phyloP scores from a whole-genome alignment of 2,888 invertebrate genomes.

The Caradrina kadenii region DNA sequence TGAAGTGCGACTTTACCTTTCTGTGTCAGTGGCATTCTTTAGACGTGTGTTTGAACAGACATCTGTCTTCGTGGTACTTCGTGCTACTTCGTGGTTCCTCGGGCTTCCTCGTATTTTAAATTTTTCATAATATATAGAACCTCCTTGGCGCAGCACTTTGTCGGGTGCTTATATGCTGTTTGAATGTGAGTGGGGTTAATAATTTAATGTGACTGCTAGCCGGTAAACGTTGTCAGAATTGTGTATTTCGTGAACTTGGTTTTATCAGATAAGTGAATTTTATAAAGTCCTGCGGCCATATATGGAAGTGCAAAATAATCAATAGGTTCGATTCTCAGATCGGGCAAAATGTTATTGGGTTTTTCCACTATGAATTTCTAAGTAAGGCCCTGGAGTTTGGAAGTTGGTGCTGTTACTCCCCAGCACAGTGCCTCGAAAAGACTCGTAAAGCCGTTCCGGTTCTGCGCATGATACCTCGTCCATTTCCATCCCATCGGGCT shows the following conservation, averaged over 20 bases:
- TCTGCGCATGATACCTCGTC: no score
- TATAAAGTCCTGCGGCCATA: not conserved
- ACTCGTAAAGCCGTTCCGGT: no score
- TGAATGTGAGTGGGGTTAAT: slow-evolving; percentile 54
- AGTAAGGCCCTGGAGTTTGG: no score
- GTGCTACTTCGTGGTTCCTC: slow-evolving; percentile 43
- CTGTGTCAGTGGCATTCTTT: slow-evolving; percentile 39
- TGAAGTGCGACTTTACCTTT: slow-evolving; percentile 53
- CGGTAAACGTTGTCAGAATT: slow-evolving; percentile 10
- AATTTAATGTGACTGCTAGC: slow-evolving; percentile 33
- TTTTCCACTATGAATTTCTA: no score
- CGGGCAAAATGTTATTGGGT: no score
- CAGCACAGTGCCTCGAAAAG: no score
- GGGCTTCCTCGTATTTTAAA: slow-evolving; percentile 51
- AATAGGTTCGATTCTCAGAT: no score
- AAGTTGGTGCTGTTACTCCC: no score
- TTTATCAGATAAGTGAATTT: slow-evolving; percentile 1
- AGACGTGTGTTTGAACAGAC: slow-evolving; percentile 48
- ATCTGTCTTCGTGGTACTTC: slow-evolving; percentile 40
- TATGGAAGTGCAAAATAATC: not conserved
- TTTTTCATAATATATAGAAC: slow-evolving; percentile 56
- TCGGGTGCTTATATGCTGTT: slow-evolving; percentile 45
- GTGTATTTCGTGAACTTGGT: not conserved
- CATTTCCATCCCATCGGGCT: no score
- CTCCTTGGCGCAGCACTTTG: slow-evolving; percentile 45